A percentile compares a stretch with the other conserved stretches of the same genome.
These are phyloP conservation scores for Conus ventricosus DNA, from an alignment of 1,140 invertebrate genomes.

Conservation along the genomic window DNA sequence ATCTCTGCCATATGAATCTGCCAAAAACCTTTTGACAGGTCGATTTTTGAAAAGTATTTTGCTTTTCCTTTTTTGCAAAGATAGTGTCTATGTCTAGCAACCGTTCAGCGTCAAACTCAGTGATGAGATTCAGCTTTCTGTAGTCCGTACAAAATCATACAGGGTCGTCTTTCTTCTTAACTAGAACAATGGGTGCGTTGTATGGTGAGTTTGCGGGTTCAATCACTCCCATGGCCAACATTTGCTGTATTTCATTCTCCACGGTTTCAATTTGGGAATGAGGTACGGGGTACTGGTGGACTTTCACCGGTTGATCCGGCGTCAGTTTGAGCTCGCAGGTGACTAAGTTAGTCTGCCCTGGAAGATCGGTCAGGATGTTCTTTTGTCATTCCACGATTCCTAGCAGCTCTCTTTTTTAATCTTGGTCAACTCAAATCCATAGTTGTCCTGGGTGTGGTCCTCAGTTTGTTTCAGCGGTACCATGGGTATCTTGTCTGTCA, in stretches of 20 bases:
- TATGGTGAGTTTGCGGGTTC: slow-evolving; percentile 72
- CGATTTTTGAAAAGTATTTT: slow-evolving; percentile 38
- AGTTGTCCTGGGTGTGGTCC: no score
- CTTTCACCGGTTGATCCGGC: no score
- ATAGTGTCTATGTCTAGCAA: slow-evolving; percentile 55
- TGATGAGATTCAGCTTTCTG: slow-evolving; percentile 57
- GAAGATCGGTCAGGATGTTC: no score
- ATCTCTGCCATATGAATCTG: slow-evolving; percentile 39
- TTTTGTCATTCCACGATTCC: no score
- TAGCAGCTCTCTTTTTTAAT: no score
- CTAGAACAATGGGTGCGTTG: slow-evolving; percentile 76
- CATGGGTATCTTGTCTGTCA: no score
- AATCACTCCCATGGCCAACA: slow-evolving; percentile 71
- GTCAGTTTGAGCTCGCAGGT: no score
- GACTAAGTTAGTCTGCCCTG: no score
- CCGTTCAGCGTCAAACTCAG: slow-evolving; percentile 50
- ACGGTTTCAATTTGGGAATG: no score
- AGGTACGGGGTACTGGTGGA: no score
- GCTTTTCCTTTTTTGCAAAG: slow-evolving; percentile 20
- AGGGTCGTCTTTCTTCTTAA: slow-evolving; percentile 75
- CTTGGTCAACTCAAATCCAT: no score
- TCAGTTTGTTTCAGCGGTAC: no score
- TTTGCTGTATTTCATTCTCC: slow-evolving; percentile 63
- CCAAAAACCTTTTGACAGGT: slow-evolving; percentile 50
- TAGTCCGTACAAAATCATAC: slow-evolving; percentile 77